Evolutionary conservation across 2,113 vertebrate genomes (phyloP), one percentile per base, ranked within the genome.

Genomic region (Haemorhous mexicanus): DNA sequence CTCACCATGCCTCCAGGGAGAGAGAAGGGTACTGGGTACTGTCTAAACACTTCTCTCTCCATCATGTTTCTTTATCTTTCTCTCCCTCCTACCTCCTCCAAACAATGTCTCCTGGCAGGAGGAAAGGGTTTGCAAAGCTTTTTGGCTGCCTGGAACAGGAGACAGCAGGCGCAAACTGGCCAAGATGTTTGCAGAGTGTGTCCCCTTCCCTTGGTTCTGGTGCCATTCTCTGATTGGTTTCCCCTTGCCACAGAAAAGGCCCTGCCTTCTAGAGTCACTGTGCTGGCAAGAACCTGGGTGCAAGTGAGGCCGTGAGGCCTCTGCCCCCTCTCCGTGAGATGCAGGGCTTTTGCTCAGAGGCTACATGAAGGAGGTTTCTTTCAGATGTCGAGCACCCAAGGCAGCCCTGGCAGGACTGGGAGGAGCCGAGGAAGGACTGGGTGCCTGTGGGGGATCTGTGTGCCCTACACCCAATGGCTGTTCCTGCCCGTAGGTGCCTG

Each of bases 401-500:
- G 5, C 68, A 76, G 52, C 52, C 39, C 16, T 43, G 24, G 62
- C 5, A 1, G 81, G n/a, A 52, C 76, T 49, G 77, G 67, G 9
- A 44, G 43, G 23, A 75, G 8, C 37, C n/a, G 1, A 26, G 41
- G 43, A 81, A 18, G 33, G 16, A 44, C 1, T 3, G 23, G 28
- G 39, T 66, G 49, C 24, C 50, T 43, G 24, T 0, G 2, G 8
- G 9, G 6, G 11, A 24, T 68, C 35, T 33, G 23, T 26, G 39
- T 84, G n/a, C 68, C 47, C 90, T 30, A 90, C 91, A 33, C 69
- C 74, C 11, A 91, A 32, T 59, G 32, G 33, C 62, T 37, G 84
- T 90, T 96, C 37, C 46, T 97, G 63, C 79, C 39, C 72, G 3
- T 68, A 98, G 98, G 90, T 95, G 64, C 87, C 97, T 2, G 97